Percentiles rank a stretch among this genome's conserved stretches.
Evolutionary conservation across 1,140 invertebrate genomes (phyloP).

Genomic region (Nymphalis io): DNA sequence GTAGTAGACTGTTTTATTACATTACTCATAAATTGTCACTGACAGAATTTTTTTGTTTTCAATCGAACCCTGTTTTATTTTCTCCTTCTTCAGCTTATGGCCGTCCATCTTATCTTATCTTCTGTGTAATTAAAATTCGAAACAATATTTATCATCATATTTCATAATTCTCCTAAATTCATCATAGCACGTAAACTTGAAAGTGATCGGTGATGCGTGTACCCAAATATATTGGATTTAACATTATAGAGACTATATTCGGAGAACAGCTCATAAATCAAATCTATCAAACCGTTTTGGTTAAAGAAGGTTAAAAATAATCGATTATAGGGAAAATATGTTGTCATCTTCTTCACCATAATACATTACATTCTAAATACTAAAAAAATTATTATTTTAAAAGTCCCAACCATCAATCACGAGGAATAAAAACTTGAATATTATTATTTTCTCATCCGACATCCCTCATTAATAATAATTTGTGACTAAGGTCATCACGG

Average conservation of each 20-base stretch:
- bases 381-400: background rate
- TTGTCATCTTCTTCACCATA: background rate
- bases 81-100: too few relatives aligned
- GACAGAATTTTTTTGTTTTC: too few relatives aligned
- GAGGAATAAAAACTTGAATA: background rate
- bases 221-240: background rate
- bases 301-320: slow-evolving; percentile 2
- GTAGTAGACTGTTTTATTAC: too few relatives aligned
- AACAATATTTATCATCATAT: background rate
- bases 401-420: background rate
- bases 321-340: background rate
- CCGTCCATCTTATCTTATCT: too few relatives aligned
- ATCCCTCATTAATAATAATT: slow-evolving; percentile 9
- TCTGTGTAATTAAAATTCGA: background rate
- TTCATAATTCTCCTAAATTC: background rate
- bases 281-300: slow-evolving; percentile 18
- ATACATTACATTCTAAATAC: background rate
- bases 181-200: background rate
- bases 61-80: too few relatives aligned
- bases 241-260: slow-evolving; percentile 5
- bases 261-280: slow-evolving; percentile 20
- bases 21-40: too few relatives aligned
- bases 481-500: slow-evolving; percentile 5
- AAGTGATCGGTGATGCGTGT: slow-evolving; percentile 2
- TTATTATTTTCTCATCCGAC: slow-evolving; percentile 4